Evolutionary conservation across 1,140 invertebrate species (phyloP), one percentile per base, ranked within the genome.

Genomic region (Hycleus phaleratus): DNA sequence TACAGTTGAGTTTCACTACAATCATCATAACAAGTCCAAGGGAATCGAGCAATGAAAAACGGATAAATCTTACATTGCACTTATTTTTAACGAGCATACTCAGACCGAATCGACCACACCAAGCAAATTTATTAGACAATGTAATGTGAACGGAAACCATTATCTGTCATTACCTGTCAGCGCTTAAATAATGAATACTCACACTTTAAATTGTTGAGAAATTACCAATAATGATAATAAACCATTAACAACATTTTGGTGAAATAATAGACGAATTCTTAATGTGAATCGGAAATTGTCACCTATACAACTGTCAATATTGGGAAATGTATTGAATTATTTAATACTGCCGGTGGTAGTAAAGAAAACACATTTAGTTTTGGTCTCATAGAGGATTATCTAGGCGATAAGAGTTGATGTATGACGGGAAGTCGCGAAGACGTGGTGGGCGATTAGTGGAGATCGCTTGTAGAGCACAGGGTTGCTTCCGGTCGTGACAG

Each of bases 401-500:
- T 18, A 51, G 55, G 47, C 60, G 60, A 62, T 62, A 62, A 59
- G 60, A 51, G 56, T 18, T 62, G 60, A 62, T 62, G 57, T 62
- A 62, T 62, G 64, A 65, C 67, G 62, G 70, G 68, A 71, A 72
- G 66, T 70, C 68, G 66, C 67, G 68, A 71, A 69, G 67, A 70
- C 69, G 66, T 64, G 63, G 64, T 60, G 60, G 64, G 63, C 68
- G 68, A 70, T 71, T 70, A 71, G 67, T 65, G 60, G 66, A 62
- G 67, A 65, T 66, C 70, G 68, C 61, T 67, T 69, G 67, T 69
- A 65, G 66, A 70, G 65, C 67, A 68, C 61, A 63, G 63, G 69
- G 65, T 68, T 63, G 62, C 70, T 70, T 71, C 67, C 69, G 68
- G 67, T 62, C 68, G 56, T 69, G 71, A 71, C 71, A 69, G 61